Evolutionary conservation across 1,140 invertebrate species (phyloP), one percentile per base, ranked within the genome.

Genomic region (Reticulitermes speratus): DNA sequence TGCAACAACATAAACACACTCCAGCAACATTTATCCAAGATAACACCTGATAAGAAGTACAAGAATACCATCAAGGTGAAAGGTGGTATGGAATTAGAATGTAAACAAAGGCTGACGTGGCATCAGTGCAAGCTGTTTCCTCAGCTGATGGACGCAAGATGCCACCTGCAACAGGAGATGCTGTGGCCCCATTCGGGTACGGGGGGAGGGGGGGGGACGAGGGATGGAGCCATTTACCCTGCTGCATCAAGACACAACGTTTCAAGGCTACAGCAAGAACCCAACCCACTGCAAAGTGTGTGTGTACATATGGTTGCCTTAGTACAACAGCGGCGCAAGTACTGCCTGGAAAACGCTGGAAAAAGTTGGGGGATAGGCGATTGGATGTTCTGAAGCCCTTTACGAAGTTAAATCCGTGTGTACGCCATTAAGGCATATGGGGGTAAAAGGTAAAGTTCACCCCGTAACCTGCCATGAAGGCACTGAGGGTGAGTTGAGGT

Each of bases 141-240:
- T 75, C 65, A 75, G 65, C 65, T 75, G 65, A 75, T 75, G n/a
- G 65, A 75, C 65, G 3, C n/a, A 65, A 1, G 59, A 65, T 59
- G 59, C 59, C 59, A 65, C 59, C 59, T 65, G 59, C 59, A 65
- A 65, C 59, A 65, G 59, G 59, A 65, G 59, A 65, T 65, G 59
- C 59, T 65, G 59, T 12, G 7, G 59, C 12, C 21, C 59, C 7
- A 21, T 38, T 38, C 38, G 38, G 38, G 2, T 38, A 38, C 38
- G 38, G 59, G 59, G 59, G 16, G 16, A 8, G 59, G 59, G 59
- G 8, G 19, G 21, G 21, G 8, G 25, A 19, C 12, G 16, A n/a
- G 59, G 59, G 59, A 65, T n/a, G 59, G 59, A 65, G 59, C 59
- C 59, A n/a, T 65, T 65, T 65, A 65, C 59, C 59, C 59, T n/a